These are phyloP conservation scores for Xenops minutus DNA, from an alignment of 2,797 vertebrate species.

Conservation along the genomic window DNA sequence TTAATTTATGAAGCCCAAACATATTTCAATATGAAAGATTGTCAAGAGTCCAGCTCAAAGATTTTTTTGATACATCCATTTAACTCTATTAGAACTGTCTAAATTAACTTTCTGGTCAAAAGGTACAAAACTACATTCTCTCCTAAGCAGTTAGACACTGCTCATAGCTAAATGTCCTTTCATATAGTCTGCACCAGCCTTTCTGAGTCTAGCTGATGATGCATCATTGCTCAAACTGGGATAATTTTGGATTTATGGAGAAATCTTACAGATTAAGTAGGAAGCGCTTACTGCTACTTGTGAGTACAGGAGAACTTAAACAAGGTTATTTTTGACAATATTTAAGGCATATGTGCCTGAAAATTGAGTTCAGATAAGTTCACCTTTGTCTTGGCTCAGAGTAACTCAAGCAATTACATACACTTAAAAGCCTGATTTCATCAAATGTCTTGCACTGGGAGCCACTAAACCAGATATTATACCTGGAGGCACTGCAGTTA, in stretches of 20 bases:
- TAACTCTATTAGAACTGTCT: not conserved
- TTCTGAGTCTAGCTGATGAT: not conserved
- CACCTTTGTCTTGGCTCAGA: not conserved
- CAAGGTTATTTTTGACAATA: not conserved
- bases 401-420: not conserved
- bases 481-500: not conserved
- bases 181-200: not conserved
- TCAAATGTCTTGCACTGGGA: not conserved
- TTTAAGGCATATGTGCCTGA: not conserved
- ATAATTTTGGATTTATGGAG: not conserved
- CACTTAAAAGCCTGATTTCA: not conserved
- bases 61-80: not conserved
- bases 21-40: not conserved
- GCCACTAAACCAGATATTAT: not conserved
- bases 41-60: not conserved
- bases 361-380: not conserved
- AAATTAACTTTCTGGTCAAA: not conserved
- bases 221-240: not conserved
- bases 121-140: not conserved
- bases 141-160: not conserved
- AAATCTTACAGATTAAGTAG: not conserved
- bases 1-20: not conserved
- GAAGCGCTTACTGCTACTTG: not conserved
- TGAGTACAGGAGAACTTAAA: not conserved
- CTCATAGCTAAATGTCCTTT: not conserved